phyloP scores from a whole-genome alignment of 2,888 invertebrate species.

The Xanthostigma xanthostigma region DNA sequence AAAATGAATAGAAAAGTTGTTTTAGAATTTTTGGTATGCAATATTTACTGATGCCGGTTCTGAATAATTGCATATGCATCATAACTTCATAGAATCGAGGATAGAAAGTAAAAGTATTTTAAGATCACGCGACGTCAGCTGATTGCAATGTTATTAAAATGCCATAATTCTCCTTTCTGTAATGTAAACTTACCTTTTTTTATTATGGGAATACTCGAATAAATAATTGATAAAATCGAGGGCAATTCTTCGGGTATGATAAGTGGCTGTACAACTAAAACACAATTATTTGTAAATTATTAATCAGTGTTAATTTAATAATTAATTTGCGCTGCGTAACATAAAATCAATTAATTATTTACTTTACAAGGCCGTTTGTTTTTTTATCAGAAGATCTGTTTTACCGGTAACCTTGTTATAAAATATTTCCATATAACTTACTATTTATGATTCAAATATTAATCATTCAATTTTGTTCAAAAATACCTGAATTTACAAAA shows the following conservation, averaged over 20 bases:
- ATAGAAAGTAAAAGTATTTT: not conserved
- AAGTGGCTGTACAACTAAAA: conserved; percentile 39
- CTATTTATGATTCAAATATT: not conserved
- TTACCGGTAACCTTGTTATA: too few species aligned
- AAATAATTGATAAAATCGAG: conserved; percentile 60
- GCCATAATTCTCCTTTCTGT: not conserved
- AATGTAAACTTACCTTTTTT: conserved; percentile 51
- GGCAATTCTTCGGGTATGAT: conserved; percentile 71
- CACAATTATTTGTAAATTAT: conserved; percentile 5
- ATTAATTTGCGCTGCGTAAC: too few species aligned
- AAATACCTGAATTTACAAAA: too few species aligned
- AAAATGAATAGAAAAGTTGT: too few species aligned
- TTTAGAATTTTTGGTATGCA: too few species aligned
- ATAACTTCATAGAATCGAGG: too few species aligned
- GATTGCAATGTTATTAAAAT: not conserved
- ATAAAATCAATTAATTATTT: too few species aligned
- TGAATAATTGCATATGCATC: too few species aligned
- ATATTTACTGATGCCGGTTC: too few species aligned
- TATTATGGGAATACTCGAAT: conserved; percentile 71
- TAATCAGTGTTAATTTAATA: too few species aligned
- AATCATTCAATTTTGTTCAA: not conserved
- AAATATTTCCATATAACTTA: too few species aligned
- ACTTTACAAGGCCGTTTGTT: not conserved
- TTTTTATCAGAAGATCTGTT: not conserved
- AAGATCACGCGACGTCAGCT: not conserved